Base-by-base conservation (phyloP, 1,140 invertebrate genomes). In the Andricus grossulariae region DNA sequence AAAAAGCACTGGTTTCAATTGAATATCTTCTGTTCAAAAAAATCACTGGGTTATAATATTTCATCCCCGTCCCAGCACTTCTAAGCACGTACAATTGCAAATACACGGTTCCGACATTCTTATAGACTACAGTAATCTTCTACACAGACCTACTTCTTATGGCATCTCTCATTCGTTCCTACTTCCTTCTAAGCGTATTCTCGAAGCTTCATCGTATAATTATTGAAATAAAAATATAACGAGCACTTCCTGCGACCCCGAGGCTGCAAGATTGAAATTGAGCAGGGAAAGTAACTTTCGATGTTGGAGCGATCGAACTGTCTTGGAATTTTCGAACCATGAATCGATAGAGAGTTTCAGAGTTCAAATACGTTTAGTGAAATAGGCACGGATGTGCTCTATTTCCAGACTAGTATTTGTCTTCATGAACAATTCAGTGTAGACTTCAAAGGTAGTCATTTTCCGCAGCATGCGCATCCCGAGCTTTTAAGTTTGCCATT, bases 401-500 rank as follows among this genome's bases (percentile, higher is more conserved):
- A 66, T 66, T 66, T 39, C 39, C 39, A 32, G 60, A 66, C 60
- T 66, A 66, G 60, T 66, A 66, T 66, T 66, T 66, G 25, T 66
- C 60, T 66, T 66, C 15, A 45, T 32, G 15, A 66, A 60, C 45
- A 39, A 66, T 39, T 66, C 60, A 45, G 39, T 45, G 25, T 2
- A 32, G 71, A 71, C 77, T 78, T 90, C 86, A 89, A 75, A 89
- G 82, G 71, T 90, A 92, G 74, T 89, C 89, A 73, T 89, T 91
- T 70, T 91, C 89, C 6, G 87, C 83, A 2, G 83, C 79, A 54
- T 91, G 89, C 16, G 78, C 84, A 73, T 92, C 90, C 71, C 88
- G 89, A 2, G 88, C 86, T 72, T 92, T 90, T 7, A 92, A 76
- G 25, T 89, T 91, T 45, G 88, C 87, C 91, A 91, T 91, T 78